Percentiles rank a stretch among this genome's conserved stretches.
Conservation (phyloP, 2,888 invertebrate species). For the Criorhina ranunculi region DNA sequence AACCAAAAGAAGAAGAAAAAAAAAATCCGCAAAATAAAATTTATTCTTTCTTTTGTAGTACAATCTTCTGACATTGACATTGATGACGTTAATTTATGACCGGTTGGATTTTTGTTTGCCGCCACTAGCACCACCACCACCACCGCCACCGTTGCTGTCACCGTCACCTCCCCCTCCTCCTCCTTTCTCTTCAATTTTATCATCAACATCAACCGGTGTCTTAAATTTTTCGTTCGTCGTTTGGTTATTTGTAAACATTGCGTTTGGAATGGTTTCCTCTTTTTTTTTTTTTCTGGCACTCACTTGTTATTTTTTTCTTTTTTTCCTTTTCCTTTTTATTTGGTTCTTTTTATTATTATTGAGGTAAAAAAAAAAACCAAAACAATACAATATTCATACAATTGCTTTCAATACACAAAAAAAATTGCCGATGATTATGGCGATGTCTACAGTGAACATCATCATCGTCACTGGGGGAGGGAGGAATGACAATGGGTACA, state of each 20-base stretch:
- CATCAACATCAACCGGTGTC: constrained; percentile 70
- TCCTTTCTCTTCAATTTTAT: constrained; percentile 30
- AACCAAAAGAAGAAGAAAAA: constrained; percentile 2
- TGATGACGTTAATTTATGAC: constrained; percentile 74
- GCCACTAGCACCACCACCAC: constrained; percentile 37
- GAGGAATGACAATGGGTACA: neutral
- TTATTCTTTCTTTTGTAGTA: constrained; percentile 59
- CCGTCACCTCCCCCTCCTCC: neutral
- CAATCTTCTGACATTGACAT: constrained; percentile 69
- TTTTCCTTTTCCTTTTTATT: constrained; percentile 25
- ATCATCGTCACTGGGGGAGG: neutral
- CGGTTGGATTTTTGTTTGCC: constrained; percentile 56
- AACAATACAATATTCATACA: constrained; percentile 31
- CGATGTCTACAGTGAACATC: neutral
- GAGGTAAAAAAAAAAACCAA: constrained; percentile 30
- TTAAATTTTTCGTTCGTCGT: constrained; percentile 58
- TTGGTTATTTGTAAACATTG: constrained; percentile 72
- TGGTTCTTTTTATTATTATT: constrained; percentile 40
- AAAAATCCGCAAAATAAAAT: constrained; percentile 31
- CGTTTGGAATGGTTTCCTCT: constrained; percentile 50
- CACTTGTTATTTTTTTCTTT: constrained; percentile 9
- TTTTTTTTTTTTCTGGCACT: constrained; percentile 35
- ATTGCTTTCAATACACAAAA: constrained; percentile 35
- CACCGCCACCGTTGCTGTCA: neutral
- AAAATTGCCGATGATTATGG: constrained; percentile 34